These are phyloP conservation scores for Hyles lineata DNA, from an alignment of 2,888 invertebrate species.

Conservation along the genomic window DNA sequence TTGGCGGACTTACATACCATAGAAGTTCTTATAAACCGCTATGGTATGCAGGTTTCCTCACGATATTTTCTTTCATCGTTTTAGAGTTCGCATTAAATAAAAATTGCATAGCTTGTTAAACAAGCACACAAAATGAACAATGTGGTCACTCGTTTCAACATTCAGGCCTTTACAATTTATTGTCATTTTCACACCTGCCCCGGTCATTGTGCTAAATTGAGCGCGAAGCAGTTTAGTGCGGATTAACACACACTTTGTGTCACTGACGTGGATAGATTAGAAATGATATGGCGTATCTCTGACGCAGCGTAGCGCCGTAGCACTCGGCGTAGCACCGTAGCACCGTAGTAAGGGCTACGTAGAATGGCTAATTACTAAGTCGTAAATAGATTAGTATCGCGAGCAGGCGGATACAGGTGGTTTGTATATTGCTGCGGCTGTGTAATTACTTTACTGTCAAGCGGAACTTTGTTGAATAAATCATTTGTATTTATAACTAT, in stretches of 20 bases:
- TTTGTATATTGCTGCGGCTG: neutral
- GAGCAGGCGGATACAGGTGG: neutral
- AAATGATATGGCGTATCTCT: neutral
- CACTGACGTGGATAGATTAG: conserved; percentile 9
- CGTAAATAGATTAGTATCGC: conserved; percentile 10
- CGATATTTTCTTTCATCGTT: too few relatives aligned
- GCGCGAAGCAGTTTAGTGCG: conserved; percentile 10
- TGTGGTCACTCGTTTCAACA: neutral
- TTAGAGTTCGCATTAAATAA: too few relatives aligned
- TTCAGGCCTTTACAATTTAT: conserved; percentile 25
- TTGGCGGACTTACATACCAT: too few relatives aligned
- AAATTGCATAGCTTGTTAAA: neutral
- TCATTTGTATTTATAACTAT: too few relatives aligned
- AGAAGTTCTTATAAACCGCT: too few relatives aligned
- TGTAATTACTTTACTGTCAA: too few relatives aligned
- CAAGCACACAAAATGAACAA: neutral
- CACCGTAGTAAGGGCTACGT: neutral
- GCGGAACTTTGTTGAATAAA: too few relatives aligned
- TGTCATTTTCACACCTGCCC: conserved; percentile 40
- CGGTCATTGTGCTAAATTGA: conserved; percentile 36
- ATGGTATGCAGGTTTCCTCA: too few relatives aligned
- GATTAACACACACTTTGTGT: conserved; percentile 19
- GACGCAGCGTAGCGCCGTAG: neutral
- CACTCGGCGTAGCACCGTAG: neutral
- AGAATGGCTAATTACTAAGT: conserved; percentile 8